Evolutionary conservation across 64 coral and sea anemone species (phyloP), one percentile per base, ranked within the genome.

Genomic region (Hydrozoanthus tunicans): DNA sequence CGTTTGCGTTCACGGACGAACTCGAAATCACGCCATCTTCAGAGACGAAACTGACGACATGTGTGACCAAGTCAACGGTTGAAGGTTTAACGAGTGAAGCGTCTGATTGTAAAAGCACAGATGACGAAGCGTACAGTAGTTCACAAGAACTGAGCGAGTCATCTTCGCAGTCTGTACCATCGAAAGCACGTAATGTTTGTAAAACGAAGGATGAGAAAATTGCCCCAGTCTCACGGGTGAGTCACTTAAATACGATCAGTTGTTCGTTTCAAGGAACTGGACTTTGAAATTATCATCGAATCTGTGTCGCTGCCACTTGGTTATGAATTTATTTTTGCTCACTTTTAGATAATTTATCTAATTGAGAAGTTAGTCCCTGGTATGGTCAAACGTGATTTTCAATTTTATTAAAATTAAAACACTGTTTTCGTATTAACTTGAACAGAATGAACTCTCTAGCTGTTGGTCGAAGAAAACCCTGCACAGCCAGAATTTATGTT

Each of bases 61-160:
- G 90, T 62, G 57, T 81, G 58, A 77, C 58, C 25, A 67, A 91
- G 32, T 84, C 77, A 23, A 57, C 83, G 9, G 5, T 70, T 77
- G 59, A 79, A n/a, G 52, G 25, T 24, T 78, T 73, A 78, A 70
- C 12, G 52, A 93, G 13, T 62, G 68, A 81, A 74, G 55, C 86
- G 80, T 79, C 77, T 67, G 5, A 90, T 68, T 59, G 96, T 70
- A 98, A 98, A 89, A 98, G 93, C 76, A 98, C 96, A 14, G 96
- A 98, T 75, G 96, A 98, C 64, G 96, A 98, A 92, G 93, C 96
- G 54, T 98, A 98, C 58, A 92, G 96, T 43, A 98, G 96, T 77
- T 98, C 96, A 61, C 96, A 98, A 74, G 96, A 98, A 61, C 70
- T 83, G 6, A 95, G 86, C 51, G 91, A 92, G 61, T 78, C 89